phyloP scores from a whole-genome alignment of 2,888 invertebrate species.

The Gerris lacustris region DNA sequence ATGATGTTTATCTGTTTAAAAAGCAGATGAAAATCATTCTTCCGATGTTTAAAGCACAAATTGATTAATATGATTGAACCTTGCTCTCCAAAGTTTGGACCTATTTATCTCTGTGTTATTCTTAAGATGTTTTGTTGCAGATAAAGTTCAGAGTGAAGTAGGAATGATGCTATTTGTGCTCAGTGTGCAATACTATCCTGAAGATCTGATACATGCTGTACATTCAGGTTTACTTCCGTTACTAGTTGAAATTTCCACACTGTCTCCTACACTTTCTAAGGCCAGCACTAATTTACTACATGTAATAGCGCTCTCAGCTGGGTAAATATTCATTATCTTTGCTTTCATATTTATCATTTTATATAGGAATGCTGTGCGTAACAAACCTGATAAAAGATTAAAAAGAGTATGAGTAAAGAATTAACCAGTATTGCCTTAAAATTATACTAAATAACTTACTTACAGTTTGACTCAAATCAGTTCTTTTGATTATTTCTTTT shows the following conservation, averaged over 20 bases:
- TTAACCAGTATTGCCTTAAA: too few species aligned
- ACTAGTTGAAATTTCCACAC: conserved; percentile 36
- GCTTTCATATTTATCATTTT: not conserved
- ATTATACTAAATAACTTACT: too few species aligned
- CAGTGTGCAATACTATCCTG: conserved; percentile 44
- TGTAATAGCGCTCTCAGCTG: conserved; percentile 44
- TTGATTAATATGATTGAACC: too few species aligned
- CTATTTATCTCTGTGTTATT: conserved; percentile 6
- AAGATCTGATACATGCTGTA: conserved; percentile 46
- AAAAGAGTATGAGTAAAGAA: too few species aligned
- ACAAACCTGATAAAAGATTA: too few species aligned
- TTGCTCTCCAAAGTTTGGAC: too few species aligned
- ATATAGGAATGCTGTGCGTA: too few species aligned
- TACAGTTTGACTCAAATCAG: too few species aligned
- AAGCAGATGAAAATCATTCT: too few species aligned
- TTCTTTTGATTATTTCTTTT: too few species aligned
- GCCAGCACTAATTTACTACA: conserved; percentile 45
- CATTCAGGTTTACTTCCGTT: conserved; percentile 43
- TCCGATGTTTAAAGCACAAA: too few species aligned
- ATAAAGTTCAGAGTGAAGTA: conserved; percentile 30
- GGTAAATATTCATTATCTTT: conserved; percentile 34
- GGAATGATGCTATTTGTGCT: conserved; percentile 44
- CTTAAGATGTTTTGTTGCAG: conserved; percentile 23
- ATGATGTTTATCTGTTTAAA: too few species aligned
- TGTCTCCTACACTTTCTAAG: conserved; percentile 35